Conservation (phyloP, 2,113 vertebrate species). For the Clinocottus analis region DNA sequence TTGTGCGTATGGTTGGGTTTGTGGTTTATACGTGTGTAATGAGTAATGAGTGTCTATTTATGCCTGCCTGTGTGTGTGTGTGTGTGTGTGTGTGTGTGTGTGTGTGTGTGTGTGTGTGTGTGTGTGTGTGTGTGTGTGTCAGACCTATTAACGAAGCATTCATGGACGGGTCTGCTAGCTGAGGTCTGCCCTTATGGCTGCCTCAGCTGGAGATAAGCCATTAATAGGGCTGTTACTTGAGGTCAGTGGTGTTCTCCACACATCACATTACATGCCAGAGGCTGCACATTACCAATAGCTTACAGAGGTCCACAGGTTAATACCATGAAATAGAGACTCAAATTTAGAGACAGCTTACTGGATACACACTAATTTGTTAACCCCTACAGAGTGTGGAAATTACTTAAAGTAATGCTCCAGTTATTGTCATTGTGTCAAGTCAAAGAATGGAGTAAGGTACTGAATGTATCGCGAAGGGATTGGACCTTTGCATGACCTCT, state of each 20-base stretch:
- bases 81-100: background rate
- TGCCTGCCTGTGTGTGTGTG: background rate
- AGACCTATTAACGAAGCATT: conserved; percentile 27
- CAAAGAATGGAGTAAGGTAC: conserved; percentile 17
- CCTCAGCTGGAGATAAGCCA: conserved; percentile 63
- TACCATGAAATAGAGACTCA: conserved; percentile 68
- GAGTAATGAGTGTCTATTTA: background rate
- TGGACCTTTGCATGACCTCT: background rate
- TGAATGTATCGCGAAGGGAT: background rate
- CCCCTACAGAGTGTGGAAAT: conserved; percentile 56
- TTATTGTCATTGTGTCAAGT: conserved; percentile 49
- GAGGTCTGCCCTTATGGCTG: conserved; percentile 43
- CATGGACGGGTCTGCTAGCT: conserved; percentile 1
- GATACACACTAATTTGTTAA: conserved; percentile 59
- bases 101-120: background rate
- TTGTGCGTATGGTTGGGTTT: background rate
- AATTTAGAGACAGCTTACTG: conserved; percentile 47
- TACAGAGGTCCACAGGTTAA: conserved; percentile 75
- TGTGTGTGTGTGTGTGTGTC: conserved; percentile 2
- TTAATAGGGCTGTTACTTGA: conserved; percentile 63
- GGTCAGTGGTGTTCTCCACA: conserved; percentile 59
- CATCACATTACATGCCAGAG: conserved; percentile 63
- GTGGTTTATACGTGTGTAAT: background rate
- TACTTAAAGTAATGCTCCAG: conserved; percentile 51
- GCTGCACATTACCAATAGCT: conserved; percentile 71